phyloP scores from a whole-genome alignment of 2,113 vertebrate genomes.

The Pagrus major region DNA sequence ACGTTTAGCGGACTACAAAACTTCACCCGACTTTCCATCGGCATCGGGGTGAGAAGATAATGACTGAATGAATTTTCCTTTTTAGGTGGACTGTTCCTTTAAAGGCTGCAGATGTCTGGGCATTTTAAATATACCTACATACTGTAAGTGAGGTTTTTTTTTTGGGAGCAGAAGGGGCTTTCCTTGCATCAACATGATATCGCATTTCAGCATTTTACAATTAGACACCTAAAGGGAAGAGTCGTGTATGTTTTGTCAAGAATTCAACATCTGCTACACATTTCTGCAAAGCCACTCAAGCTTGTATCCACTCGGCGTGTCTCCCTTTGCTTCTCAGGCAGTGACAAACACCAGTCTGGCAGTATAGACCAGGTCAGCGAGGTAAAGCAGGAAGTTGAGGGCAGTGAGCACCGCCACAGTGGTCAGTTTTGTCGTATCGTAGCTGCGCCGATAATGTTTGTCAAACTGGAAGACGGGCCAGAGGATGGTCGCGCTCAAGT shows the following conservation, averaged over 20 bases:
- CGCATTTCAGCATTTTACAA: background rate
- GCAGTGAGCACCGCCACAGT: slow-evolving; percentile 83
- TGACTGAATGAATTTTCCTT: no score
- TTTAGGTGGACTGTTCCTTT: no score
- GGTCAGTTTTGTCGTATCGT: slow-evolving; percentile 25
- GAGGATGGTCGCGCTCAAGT: slow-evolving; percentile 84
- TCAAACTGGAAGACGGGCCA: slow-evolving; percentile 90
- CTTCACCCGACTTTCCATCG: no score
- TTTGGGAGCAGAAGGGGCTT: fast-evolving
- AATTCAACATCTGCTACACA: background rate
- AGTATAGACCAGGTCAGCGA: slow-evolving; percentile 87
- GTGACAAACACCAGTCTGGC: slow-evolving; percentile 86
- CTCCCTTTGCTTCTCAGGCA: slow-evolving; percentile 57
- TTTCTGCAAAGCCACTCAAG: background rate
- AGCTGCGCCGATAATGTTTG: fast-evolving
- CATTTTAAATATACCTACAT: slow-evolving; percentile 13
- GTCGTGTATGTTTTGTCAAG: background rate
- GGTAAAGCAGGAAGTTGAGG: slow-evolving; percentile 89
- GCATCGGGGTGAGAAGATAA: no score
- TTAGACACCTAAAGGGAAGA: background rate
- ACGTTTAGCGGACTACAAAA: no score
- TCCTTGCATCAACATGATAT: background rate
- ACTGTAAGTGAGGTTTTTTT: background rate
- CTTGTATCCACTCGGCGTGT: background rate
- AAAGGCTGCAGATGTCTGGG: background rate